Evolutionary conservation across 2,113 vertebrate species (phyloP), one percentile per base, ranked within the genome.

Genomic region (Nymphicus hollandicus): DNA sequence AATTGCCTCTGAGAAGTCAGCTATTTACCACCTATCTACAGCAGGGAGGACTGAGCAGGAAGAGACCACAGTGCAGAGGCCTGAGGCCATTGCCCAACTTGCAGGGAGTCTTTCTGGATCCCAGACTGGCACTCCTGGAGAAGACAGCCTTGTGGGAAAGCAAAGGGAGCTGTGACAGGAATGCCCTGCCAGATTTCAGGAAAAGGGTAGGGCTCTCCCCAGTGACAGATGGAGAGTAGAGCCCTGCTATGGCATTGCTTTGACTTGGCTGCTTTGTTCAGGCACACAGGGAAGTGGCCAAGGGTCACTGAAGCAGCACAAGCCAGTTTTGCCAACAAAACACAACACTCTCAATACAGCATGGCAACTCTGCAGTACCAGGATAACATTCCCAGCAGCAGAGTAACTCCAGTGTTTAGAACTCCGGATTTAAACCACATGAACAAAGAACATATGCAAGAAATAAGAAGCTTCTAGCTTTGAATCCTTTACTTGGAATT

Each of bases 221-320:
- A 66, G 5, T 15, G 78, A 64, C 58, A 81, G 63, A 66, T 3
- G 31, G 72, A 58, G 11, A 63, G 16, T 4, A 7, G 24, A 83
- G 58, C 31, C 56, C 28, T 24, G 0, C 24, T 10, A 23, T 0
- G 0, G 56, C 53, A 47, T 64, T 33, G 33, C 69, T 81, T 58
- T 37, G 66, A 17, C 53, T 35, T 41, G 71, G 53, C 81, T 44
- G 22, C 56, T 55, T 41, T 29, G 11, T 13, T 72, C 60, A 19
- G 0, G 0, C 22, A 19, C 24, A 6, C 0, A 1, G 58, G 14
- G 49, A 87, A 46, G 64, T 1, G 11, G 41, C 22, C 0, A 2
- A 70, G 19, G 18, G 37, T 14, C 24, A 27, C 61, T n/a, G 66
- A 46, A 43, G 50, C 66, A 71, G 61, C 81, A 83, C 37, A 27